Conservation (phyloP, 2,113 vertebrate genomes). For the Paradisaea rubra region DNA sequence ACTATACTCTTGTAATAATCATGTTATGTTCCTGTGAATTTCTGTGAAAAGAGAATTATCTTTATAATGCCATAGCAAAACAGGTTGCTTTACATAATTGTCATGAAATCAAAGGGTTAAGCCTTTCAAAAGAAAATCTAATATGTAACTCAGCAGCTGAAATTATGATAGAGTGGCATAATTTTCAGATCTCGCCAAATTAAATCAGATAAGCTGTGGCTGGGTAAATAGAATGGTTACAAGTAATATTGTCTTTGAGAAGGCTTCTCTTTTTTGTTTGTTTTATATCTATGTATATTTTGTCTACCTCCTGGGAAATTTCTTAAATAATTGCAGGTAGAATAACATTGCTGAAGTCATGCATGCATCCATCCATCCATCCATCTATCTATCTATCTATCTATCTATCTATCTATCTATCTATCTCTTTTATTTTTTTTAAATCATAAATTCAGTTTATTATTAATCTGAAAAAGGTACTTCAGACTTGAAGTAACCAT, state of each 20-base stretch:
- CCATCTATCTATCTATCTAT: background rate
- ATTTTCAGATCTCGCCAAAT: background rate
- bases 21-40: background rate
- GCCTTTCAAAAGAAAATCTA: background rate
- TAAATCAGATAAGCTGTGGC: background rate
- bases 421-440: background rate
- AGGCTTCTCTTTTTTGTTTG: background rate
- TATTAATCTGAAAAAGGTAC: background rate
- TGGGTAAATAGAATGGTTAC: background rate
- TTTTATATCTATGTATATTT: background rate
- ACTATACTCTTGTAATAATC: background rate
- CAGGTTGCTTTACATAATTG: background rate
- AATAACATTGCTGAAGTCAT: background rate
- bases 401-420: background rate
- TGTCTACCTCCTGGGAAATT: background rate
- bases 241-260: background rate
- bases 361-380: background rate
- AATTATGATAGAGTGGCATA: background rate
- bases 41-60: background rate
- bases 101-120: background rate
- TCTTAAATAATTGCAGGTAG: constrained; percentile 19
- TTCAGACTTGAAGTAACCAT: background rate
- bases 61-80: background rate
- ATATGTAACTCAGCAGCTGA: background rate
- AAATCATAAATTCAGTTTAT: background rate